Evolutionary conservation across 2,113 vertebrate genomes (phyloP).

Genomic region (Sclerurus mexicanus): DNA sequence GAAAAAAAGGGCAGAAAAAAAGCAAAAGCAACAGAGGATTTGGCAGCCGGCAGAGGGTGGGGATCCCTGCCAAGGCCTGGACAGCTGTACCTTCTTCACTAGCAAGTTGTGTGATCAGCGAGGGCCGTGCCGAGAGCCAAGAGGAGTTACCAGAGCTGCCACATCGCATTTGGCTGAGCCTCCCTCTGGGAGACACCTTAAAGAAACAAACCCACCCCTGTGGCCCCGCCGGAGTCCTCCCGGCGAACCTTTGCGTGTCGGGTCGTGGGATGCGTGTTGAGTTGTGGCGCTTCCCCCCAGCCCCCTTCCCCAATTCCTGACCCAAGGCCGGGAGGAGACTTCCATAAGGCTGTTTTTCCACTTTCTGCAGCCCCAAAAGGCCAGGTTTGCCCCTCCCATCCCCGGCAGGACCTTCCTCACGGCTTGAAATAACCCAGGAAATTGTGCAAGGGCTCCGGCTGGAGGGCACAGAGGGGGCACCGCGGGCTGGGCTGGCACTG

Average conservation of each 20-base stretch:
- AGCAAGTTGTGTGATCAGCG: conserved; percentile 32
- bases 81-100: conserved; percentile 68
- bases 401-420: background rate
- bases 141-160: conserved; percentile 62
- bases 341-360: background rate
- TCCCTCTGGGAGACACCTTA: conserved; percentile 59
- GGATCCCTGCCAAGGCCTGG: conserved; percentile 52
- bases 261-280: background rate
- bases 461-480: background rate
- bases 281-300: accelerated
- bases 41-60: background rate
- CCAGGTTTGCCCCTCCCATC: background rate
- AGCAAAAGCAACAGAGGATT: background rate
- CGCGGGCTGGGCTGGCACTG: accelerated
- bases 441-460: conserved; percentile 17
- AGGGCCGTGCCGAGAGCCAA: conserved; percentile 20
- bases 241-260: background rate
- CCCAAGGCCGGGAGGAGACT: background rate
- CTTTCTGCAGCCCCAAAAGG: background rate
- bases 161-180: conserved; percentile 46
- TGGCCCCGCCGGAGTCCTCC: background rate
- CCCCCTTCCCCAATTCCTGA: accelerated
- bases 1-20: too few relatives aligned
- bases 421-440: conserved; percentile 38
- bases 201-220: conserved; percentile 53